Evolutionary conservation across 2,797 vertebrate genomes (phyloP), one percentile per base, ranked within the genome.

Genomic region (Taeniopygia guttata): DNA sequence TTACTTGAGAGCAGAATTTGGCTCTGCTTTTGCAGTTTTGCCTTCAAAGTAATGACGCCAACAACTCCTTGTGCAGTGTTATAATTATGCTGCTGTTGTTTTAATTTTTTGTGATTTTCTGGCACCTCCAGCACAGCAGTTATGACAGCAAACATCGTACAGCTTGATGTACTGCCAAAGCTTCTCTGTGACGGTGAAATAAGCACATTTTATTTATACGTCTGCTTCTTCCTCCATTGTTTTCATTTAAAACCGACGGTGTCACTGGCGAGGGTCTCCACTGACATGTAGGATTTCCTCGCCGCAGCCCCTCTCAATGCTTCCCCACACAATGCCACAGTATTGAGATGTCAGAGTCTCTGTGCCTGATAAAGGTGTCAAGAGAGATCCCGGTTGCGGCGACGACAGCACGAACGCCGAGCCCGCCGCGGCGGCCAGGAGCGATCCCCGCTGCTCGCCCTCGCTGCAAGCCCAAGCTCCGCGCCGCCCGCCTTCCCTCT

Each of bases 281-380:
- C 92, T 86, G 94, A 91, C 93, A 91, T 52, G 90, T 20, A 83
- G 91, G 89, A 95, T 96, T 97, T 96, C 94, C 92, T 93, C 16
- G 3, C 89, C 3, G 0, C 78, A 70, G 91, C 70, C 58, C 76
- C 3, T 46, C 75, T 95, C 94, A 94, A 89, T 89, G 77, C 70
- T 67, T 70, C 59, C 67, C 74, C 89, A 91, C 89, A 97, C 94
- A 95, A 93, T 84, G 89, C 40, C 5, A 11, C 62, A 22, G 73
- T 96, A 96, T 95, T 96, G 94, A 97, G 96, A 96, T 94, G 94
- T 95, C 95, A 96, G 84, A 81, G 79, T 13, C 91, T 78, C 92
- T 32, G 55, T 8, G 94, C 80, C 79, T 91, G 94, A 96, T 96
- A 86, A 91, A 96, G 94, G 95, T 91, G 83, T 96, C 94, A 94